Base-by-base conservation (phyloP, 2,888 invertebrate species). In the Cephonodes hylas region DNA sequence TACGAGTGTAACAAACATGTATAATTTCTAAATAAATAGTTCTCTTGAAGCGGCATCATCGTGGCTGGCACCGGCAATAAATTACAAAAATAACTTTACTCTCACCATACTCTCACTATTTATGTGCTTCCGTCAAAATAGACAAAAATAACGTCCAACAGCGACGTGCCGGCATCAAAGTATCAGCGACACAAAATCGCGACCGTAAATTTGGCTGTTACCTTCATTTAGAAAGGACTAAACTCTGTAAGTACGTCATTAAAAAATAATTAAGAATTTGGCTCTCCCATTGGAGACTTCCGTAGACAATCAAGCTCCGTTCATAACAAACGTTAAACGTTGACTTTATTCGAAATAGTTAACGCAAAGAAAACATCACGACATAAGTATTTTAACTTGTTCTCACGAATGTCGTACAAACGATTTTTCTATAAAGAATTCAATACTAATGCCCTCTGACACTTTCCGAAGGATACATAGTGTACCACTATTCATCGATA, bases 51-150 rank as follows among this genome's bases (percentile, higher is more conserved):
- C 53, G 53, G 53, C 27, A 53, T 48, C 27, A 18, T 31, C 63
- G 67, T 58, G 57, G 68, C 73, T 73, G 75, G 74, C 72, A 71
- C 69, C 65, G 65, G 64, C 18, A 53, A 53, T 53, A 27, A 53
- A 31, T 53, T 53, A 53, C 31, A 27, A 53, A 53, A 53, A 53
- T 53, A 31, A 53, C 18, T 53, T 31, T 27, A 27, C 31, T 18
- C 4, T 27, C 23, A 48, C n/a, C 38, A 48, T 25, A 48, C 25
- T 53, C 27, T 48, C 18, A 53, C 8, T 53, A 15, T 18, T 31
- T 31, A 31, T 18, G 18, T 15, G 27, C 7, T 18, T 53, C 15
- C 3, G 53, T 53, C 27, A 20, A 53, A 53, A 18, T 18, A 53
- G 53, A 31, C 27, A 53, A 53, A 31, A 53, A 53, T 53, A 31